A percentile compares a stretch with the other conserved stretches of the same genome.
Evolutionary conservation across 2,888 invertebrate species (phyloP).

Genomic region (Dynastes grantii): DNA sequence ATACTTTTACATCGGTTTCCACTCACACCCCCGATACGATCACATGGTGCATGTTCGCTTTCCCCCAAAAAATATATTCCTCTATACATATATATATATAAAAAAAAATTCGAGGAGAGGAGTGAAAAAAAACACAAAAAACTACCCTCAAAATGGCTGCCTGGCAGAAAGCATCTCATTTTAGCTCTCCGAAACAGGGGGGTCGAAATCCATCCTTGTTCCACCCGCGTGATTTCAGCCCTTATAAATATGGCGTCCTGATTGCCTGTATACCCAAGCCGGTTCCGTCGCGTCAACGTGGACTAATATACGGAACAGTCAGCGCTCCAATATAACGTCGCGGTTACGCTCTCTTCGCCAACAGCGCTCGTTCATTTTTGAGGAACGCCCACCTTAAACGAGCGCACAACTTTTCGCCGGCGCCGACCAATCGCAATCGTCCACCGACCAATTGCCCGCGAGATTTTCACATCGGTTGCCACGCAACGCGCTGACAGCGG

Average conservation of each 20-base stretch:
- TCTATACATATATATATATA: constrained; percentile 53
- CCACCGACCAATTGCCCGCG: constrained; percentile 62
- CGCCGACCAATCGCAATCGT: constrained; percentile 57
- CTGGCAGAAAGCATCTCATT: constrained; percentile 74
- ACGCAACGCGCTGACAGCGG: constrained; percentile 62
- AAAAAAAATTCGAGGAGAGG: constrained; percentile 56
- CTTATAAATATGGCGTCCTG: constrained; percentile 73
- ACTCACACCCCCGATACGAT: constrained; percentile 69
- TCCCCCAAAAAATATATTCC: constrained; percentile 6
- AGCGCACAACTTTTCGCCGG: constrained; percentile 60
- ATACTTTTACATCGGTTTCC: constrained; percentile 65
- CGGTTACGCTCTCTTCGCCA: constrained; percentile 54
- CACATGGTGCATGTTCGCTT: constrained; percentile 67
- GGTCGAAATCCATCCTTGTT: constrained; percentile 71
- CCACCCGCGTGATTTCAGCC: constrained; percentile 71
- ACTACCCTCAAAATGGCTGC: constrained; percentile 84
- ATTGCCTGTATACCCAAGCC: constrained; percentile 72
- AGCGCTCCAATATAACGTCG: constrained; percentile 57
- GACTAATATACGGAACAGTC: constrained; percentile 58
- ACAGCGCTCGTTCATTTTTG: constrained; percentile 46
- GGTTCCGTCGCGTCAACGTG: constrained; percentile 68
- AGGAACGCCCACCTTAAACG: constrained; percentile 67
- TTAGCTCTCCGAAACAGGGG: constrained; percentile 70
- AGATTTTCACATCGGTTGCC: constrained; percentile 57
- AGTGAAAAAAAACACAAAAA: constrained; percentile 72